Base-by-base conservation (phyloP, 2,888 invertebrate genomes). In the Dusona sp. region DNA sequence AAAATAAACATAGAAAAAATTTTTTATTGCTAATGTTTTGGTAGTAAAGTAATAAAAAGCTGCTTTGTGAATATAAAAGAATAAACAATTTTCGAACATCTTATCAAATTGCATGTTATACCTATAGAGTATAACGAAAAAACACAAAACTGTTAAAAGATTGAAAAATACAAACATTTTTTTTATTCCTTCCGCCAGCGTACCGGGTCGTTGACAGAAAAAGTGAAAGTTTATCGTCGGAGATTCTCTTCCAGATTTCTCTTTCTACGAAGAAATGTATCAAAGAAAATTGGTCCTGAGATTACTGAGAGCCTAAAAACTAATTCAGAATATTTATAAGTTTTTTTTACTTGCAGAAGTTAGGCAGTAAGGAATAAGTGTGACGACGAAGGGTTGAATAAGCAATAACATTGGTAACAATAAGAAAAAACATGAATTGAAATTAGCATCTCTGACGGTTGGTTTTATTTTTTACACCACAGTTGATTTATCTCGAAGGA, bases 401-500 rank as follows among this genome's bases (percentile, higher is more conserved):
- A 61, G 16, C 36, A 57, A 45, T n/a, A 25, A 38, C 9, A 11
- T 8, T 48, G 51, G 36, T 25, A 33, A 36, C 9, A 25, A 33
- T 45, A n/a, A 4, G 11, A n/a, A 7, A 11, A 42, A n/a, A 8
- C 19, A 61, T 19, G 25, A 36, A 36, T 48, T 0, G 16, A 36
- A 61, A 19, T 42, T 33, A 0, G 8, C 38, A 38, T 22, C 7
- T 19, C n/a, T 67, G 25, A 54, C 54, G 2, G 7, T 13, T 38
- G 7, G 33, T 83, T 72, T 13, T n/a, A 73, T 22, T 78, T 11
- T 29, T 77, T 22, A 3, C 25, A 4, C 38, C 2, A 29, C 54
- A 79, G 86, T 81, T 9, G 38, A 61, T n/a, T 70, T 36, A 45
- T 79, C 54, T 33, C 54, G 45, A 22, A 77, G 42, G 1, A 61